Evolutionary conservation across 2,797 vertebrate species (phyloP).

Genomic region (Sebastes trivittatus): DNA sequence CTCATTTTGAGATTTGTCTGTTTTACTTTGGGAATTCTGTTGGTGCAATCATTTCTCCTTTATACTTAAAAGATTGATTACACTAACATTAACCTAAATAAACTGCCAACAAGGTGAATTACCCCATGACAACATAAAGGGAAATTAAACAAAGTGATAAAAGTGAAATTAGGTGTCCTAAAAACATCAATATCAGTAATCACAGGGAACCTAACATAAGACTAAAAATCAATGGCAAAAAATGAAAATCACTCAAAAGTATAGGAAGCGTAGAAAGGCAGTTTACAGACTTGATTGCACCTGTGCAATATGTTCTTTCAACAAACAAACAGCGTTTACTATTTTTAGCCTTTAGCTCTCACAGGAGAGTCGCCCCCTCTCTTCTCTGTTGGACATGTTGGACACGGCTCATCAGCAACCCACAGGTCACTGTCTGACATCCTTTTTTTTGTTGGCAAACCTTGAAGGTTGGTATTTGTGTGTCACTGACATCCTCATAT

Average conservation of each 20-base stretch:
- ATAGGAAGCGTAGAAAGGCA: neutral
- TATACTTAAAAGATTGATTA: neutral
- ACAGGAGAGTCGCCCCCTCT: neutral
- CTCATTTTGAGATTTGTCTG: neutral
- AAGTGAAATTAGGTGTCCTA: neutral
- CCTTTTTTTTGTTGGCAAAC: neutral
- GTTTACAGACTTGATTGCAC: neutral
- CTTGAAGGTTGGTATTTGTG: neutral
- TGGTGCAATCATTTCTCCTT: neutral
- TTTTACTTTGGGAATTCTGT: neutral
- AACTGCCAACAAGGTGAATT: neutral
- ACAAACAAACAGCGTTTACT: neutral
- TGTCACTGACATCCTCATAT: neutral
- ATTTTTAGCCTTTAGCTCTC: neutral
- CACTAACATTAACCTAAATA: neutral
- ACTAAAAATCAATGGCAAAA: neutral
- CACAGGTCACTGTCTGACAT: neutral
- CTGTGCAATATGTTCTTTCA: neutral
- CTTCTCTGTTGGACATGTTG: neutral
- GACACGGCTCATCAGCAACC: neutral
- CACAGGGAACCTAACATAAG: neutral
- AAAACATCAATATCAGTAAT: neutral
- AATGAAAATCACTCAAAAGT: neutral
- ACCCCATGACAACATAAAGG: neutral
- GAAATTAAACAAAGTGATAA: neutral